These are phyloP conservation scores for Caenorhabditis doughertyi DNA, from an alignment of 2,888 invertebrate genomes.

Conservation along the genomic window DNA sequence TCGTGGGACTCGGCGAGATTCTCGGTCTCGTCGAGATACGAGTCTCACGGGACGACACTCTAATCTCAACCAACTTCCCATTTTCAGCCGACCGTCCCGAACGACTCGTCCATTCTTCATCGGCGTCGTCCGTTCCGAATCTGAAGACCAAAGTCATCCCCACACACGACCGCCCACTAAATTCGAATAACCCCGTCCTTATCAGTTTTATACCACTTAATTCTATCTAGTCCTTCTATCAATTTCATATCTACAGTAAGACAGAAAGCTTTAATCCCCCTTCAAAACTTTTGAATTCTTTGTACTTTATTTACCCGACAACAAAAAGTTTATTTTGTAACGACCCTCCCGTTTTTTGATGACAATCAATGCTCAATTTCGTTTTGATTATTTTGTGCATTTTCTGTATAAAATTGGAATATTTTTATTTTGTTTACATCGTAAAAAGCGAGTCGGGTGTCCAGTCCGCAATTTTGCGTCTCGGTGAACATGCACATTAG, in stretches of 20 bases:
- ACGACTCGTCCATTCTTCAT: constrained; percentile 58
- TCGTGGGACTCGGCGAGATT: no score
- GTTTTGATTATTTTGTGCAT: constrained; percentile 39
- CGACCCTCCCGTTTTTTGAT: constrained; percentile 3
- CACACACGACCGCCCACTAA: constrained; percentile 54
- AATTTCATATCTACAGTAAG: constrained; percentile 22
- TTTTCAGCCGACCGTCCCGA: constrained; percentile 40
- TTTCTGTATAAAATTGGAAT: constrained; percentile 53
- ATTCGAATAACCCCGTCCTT: constrained; percentile 29
- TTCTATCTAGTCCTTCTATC: constrained; percentile 2
- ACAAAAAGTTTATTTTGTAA: constrained; percentile 46
- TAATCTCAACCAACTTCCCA: no score
- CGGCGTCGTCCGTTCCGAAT: constrained; percentile 59
- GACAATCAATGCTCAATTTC: constrained; percentile 42
- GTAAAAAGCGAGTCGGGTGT: not conserved
- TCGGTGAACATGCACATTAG: no score
- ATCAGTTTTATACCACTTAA: not conserved
- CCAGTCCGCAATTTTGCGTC: not conserved
- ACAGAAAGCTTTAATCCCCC: constrained; percentile 33
- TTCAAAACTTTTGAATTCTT: not conserved
- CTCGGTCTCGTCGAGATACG: no score
- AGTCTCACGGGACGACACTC: no score
- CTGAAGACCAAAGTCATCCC: constrained; percentile 61
- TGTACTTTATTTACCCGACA: constrained; percentile 1
- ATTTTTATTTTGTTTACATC: not conserved